phyloP scores from a whole-genome alignment of 2,797 vertebrate genomes.

The Semaprochilodus insignis region DNA sequence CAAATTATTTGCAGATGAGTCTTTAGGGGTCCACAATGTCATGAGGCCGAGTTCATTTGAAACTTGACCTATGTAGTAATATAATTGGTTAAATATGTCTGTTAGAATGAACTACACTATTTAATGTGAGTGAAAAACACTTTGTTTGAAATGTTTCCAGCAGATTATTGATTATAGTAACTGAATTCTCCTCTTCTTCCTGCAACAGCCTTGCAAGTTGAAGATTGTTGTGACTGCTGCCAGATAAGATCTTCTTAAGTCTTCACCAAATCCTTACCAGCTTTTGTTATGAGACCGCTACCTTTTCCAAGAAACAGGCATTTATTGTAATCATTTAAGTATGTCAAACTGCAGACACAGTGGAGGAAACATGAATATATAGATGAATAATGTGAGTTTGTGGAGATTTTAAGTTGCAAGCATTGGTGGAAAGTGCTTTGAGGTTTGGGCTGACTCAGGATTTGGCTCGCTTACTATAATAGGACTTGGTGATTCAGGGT shows the following conservation, averaged over 20 bases:
- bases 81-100: neutral
- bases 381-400: neutral
- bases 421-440: neutral
- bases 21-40: neutral
- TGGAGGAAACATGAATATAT: neutral
- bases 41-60: neutral
- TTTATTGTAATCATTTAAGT: neutral
- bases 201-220: neutral
- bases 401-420: neutral
- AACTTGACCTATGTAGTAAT: neutral
- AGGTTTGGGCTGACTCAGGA: neutral
- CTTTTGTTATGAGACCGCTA: neutral
- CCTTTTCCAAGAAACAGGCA: neutral
- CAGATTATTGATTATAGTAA: neutral
- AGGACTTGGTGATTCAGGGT: constrained; percentile 19
- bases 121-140: too few species aligned
- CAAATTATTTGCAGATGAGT: constrained; percentile 5
- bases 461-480: neutral
- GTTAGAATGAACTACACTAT: too few species aligned
- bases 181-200: neutral
- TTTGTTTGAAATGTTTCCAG: neutral
- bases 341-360: neutral
- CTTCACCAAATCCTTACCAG: neutral
- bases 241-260: neutral
- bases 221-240: neutral